phyloP scores from a whole-genome alignment of 2,113 vertebrate genomes.

The Mus musculus region GRCm39 chr15:65820501-65821000 shows the following conservation, averaged over 20 bases:
- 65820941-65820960: neutral
- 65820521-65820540: neutral
- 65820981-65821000: neutral
- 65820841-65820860: neutral
- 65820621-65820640: neutral
- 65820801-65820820: neutral
- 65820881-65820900: neutral
- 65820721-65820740: neutral
- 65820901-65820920: neutral
- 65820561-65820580: neutral
- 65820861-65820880: neutral
- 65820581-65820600: too few relatives aligned
- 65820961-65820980: neutral
- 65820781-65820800: neutral
- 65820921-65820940: too few relatives aligned
- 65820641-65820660: neutral
- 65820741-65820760: neutral
- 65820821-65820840: neutral
- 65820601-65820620: neutral
- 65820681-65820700: neutral
- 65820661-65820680: neutral
- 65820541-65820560: neutral
- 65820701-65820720: neutral
- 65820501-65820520: neutral
- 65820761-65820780: neutral